Base-by-base conservation (phyloP, 2,797 vertebrate species). In the Gorsachius magnificus region DNA sequence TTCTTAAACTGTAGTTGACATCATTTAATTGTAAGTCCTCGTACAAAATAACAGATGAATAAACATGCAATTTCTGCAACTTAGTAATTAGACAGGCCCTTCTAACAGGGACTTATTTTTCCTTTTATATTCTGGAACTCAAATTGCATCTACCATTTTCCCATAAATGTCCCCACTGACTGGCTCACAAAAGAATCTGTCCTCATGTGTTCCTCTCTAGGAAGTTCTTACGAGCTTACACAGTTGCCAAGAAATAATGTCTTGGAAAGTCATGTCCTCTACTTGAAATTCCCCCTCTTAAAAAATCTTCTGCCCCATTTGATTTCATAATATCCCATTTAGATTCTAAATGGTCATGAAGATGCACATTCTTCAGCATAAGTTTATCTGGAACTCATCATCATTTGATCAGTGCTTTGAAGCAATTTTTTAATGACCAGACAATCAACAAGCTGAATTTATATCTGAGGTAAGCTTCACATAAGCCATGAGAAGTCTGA, bases 41-140 rank as follows among this genome's bases (percentile, higher is more conserved):
- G 8, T 89, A 80, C 56, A 92, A 94, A 95, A 84, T 89, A 93
- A 81, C 64, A 96, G 78, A 93, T 90, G 92, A 95, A 95, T 69
- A 95, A 95, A 96, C 64, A 92, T 74, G 16, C 83, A 64, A 84
- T 93, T 96, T 95, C 81, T 93, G 94, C 71, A 89, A 93, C 75
- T 94, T 90, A 87, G 90, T 93, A 96, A 96, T 94, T 87, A 94
- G 88, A 77, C 50, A 83, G 57, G 77, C 60, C 31, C 78, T 93
- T 89, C 53, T 74, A 84, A 64, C 50, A 92, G 53, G 36, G 56
- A 53, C 57, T 74, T 93, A 60, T 89, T 94, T 90, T 79, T 64
- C 87, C 80, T 93, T 93, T 95, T 68, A 69, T 84, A 90, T 70
- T 68, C 68, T 71, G 53, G 36, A 89, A 89, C 50, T 82, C 64